These are phyloP conservation scores for Drosophila imparisetae DNA, from an alignment of 2,888 invertebrate genomes.

Conservation along the genomic window DNA sequence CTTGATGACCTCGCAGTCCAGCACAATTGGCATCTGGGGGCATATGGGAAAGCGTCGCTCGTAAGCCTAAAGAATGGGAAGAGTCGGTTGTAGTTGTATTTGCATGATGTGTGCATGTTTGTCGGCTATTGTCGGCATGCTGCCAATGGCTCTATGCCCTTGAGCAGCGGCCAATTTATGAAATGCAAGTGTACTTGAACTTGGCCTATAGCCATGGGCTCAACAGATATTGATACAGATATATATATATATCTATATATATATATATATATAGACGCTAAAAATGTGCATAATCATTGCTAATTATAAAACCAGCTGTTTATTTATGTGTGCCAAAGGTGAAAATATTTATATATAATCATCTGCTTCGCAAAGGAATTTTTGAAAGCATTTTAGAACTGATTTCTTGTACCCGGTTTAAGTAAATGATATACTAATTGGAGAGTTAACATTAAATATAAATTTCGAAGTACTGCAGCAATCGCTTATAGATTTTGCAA, in stretches of 20 bases:
- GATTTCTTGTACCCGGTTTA: not conserved
- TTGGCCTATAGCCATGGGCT: slow-evolving; percentile 51
- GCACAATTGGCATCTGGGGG: slow-evolving; percentile 96
- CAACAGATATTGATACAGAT: slow-evolving; percentile 12
- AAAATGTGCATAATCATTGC: slow-evolving; percentile 35
- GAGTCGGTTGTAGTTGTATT: slow-evolving; percentile 6
- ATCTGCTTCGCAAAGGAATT: not conserved
- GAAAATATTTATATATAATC: not conserved
- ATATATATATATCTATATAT: slow-evolving; percentile 1
- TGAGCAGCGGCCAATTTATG: slow-evolving; percentile 58
- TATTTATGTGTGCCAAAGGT: slow-evolving; percentile 12
- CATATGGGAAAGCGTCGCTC: slow-evolving; percentile 96
- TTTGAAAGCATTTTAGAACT: not conserved
- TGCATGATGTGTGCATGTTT: not conserved
- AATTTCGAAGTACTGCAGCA: not conserved
- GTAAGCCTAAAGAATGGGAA: slow-evolving; percentile 90
- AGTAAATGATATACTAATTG: not conserved
- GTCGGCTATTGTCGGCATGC: not conserved
- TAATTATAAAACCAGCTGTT: slow-evolving; percentile 48
- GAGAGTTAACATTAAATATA: not conserved
- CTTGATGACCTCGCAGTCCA: slow-evolving; percentile 92
- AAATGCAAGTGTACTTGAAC: slow-evolving; percentile 46
- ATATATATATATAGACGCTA: slow-evolving; percentile 2
- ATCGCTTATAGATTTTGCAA: not conserved
- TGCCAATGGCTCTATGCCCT: slow-evolving; percentile 43